Evolutionary conservation across 2,888 invertebrate genomes (phyloP).

Genomic region (Acanthosepion lycidas): DNA sequence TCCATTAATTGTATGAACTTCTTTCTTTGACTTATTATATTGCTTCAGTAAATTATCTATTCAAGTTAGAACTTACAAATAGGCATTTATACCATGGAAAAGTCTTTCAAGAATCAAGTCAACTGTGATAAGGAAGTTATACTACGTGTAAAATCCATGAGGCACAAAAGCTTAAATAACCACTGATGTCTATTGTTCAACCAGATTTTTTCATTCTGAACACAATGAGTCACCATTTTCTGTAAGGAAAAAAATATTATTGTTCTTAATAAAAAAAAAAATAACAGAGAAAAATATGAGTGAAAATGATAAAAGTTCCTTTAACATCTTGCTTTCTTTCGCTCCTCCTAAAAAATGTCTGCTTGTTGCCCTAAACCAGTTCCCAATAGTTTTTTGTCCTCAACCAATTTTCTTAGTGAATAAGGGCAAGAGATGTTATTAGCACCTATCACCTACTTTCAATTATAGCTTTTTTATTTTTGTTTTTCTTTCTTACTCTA

Average conservation of each 20-base stretch:
- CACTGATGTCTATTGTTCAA: slow-evolving; percentile 18
- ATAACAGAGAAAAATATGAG: not conserved
- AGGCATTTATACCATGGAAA: not conserved
- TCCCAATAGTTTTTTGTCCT: not conserved
- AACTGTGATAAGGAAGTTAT: not conserved
- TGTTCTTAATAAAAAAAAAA: not conserved
- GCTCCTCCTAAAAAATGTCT: not conserved
- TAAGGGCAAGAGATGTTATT: not conserved
- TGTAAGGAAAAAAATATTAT: not conserved
- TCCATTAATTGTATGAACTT: too few species aligned
- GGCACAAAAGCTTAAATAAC: not conserved
- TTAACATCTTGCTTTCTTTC: not conserved
- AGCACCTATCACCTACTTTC: not conserved
- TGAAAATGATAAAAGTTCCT: not conserved
- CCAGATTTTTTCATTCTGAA: not conserved
- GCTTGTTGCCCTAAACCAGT: not conserved
- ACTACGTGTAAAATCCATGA: not conserved
- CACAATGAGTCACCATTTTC: slow-evolving; percentile 23
- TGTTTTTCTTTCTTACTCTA: too few species aligned
- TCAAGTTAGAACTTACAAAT: not conserved
- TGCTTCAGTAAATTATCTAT: not conserved
- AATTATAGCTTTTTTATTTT: too few species aligned
- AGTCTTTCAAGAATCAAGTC: not conserved
- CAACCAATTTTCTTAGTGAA: not conserved
- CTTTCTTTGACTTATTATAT: too few species aligned